Evolutionary conservation across 2,113 vertebrate species (phyloP), one percentile per base, ranked within the genome.

Genomic region (Corythaixoides concolor): DNA sequence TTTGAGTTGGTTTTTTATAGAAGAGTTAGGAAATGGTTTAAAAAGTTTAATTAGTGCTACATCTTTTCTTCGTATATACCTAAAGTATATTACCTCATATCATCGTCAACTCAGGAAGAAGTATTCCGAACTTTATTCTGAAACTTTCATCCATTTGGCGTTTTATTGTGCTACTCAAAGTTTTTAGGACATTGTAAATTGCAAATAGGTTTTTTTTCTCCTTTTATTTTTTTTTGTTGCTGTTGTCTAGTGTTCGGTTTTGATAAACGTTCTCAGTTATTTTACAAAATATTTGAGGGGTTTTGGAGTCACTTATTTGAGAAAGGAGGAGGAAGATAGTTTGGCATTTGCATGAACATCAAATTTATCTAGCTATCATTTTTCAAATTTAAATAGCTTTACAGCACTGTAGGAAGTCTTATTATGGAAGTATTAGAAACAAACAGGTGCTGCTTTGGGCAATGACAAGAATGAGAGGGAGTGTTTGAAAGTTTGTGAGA

Each of bases 391-490:
- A 39, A 96, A 10, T 90, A 72, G 69, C 19, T 96, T 75, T 78
- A 83, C 64, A 67, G 90, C 55, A 66, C 74, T 88, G 45, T 80
- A 69, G 70, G 83, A 92, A 67, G 89, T 60, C 37, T 64, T 89
- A 32, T 11, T 76, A 15, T 77, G 82, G 74, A 95, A 94, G 85
- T 74, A 76, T 86, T 80, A 96, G 93, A 96, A 81, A 66, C 49
- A 58, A 85, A 73, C 60, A 95, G 93, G 63, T 97, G 86, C 95
- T 96, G 73, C 95, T 97, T 97, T 96, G 90, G 90, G 80, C 92
- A 93, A 67, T 96, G 80, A 95, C 79, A 95, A 94, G 96, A 97
- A 91, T 96, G 88, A 97, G 88, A 97, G 89, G 67, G 92, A 93
- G 88, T 93, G 85, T 96, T 91, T 86, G 88, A 91, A 95, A 97